These are phyloP conservation scores for Ceraclea dissimilis DNA, from an alignment of 2,888 invertebrate genomes.

Conservation along the genomic window DNA sequence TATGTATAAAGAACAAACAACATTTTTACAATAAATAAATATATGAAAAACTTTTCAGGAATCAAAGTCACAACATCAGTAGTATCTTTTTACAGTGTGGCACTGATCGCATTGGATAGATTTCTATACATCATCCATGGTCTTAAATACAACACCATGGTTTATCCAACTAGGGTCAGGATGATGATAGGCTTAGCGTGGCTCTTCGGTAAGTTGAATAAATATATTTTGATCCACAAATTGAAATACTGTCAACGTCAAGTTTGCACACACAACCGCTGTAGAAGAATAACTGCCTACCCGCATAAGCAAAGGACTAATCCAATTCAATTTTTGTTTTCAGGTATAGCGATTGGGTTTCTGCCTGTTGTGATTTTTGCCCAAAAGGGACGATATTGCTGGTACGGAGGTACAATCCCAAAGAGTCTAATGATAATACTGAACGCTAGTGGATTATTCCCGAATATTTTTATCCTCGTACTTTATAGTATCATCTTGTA, in stretches of 20 bases:
- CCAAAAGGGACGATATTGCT: conserved; percentile 33
- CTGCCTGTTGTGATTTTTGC: conserved; percentile 44
- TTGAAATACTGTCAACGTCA: too few species aligned
- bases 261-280: too few species aligned
- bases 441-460: too few species aligned
- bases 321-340: conserved; percentile 42
- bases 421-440: too few species aligned
- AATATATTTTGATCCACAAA: too few species aligned
- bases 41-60: neutral
- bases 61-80: neutral
- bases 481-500: neutral
- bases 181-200: neutral
- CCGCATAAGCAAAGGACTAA: too few species aligned
- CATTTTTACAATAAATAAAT: too few species aligned
- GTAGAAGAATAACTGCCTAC: too few species aligned
- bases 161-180: neutral
- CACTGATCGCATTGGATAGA: neutral
- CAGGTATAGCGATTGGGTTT: conserved; percentile 49
- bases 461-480: neutral
- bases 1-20: too few species aligned
- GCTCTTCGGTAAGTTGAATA: neutral
- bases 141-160: neutral
- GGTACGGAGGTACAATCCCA: too few species aligned
- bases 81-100: conserved; percentile 2
- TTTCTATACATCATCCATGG: neutral